These are phyloP conservation scores for Python bivittatus DNA, from an alignment of 2,113 vertebrate species.

Conservation along the genomic window DNA sequence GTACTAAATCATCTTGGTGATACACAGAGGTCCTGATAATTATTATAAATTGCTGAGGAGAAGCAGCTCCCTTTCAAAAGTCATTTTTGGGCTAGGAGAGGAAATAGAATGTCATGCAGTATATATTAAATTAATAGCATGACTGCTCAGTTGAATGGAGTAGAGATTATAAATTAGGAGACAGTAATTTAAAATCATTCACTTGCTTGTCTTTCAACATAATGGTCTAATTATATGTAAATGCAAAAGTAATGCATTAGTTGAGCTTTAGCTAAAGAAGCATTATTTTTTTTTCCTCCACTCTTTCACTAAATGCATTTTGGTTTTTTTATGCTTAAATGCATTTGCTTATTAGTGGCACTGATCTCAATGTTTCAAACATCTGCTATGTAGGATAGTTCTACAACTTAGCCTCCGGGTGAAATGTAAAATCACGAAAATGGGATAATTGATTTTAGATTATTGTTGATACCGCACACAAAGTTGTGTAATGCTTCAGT, in stretches of 20 bases:
- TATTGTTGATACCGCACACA: neutral
- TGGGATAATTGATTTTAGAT: neutral
- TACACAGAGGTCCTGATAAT: slow-evolving; percentile 7
- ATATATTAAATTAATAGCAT: slow-evolving; percentile 55
- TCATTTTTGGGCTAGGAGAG: slow-evolving; percentile 40
- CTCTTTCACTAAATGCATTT: neutral
- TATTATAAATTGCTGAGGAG: slow-evolving; percentile 25
- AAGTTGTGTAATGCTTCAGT: neutral
- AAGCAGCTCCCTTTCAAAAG: slow-evolving; percentile 28
- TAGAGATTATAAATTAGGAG: slow-evolving; percentile 57
- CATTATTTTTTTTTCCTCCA: neutral
- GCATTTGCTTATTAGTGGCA: neutral
- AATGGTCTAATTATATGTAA: slow-evolving; percentile 50
- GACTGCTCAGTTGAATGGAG: slow-evolving; percentile 31
- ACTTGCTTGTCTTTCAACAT: slow-evolving; percentile 50
- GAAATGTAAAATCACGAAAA: neutral
- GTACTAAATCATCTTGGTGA: slow-evolving; percentile 12
- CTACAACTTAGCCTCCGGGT: neutral
- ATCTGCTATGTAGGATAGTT: neutral
- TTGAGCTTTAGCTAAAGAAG: slow-evolving; percentile 39
- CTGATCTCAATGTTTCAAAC: neutral
- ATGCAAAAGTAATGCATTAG: slow-evolving; percentile 22
- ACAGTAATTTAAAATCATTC: slow-evolving; percentile 51
- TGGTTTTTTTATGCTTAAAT: neutral
- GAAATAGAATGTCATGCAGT: slow-evolving; percentile 14